Percentiles rank a stretch among this genome's conserved stretches.
These are phyloP conservation scores for Cliona cf. orientalis DNA, from an alignment of 37 sponge, comb jelly and placozoan genomes.

Conservation along the genomic window DNA sequence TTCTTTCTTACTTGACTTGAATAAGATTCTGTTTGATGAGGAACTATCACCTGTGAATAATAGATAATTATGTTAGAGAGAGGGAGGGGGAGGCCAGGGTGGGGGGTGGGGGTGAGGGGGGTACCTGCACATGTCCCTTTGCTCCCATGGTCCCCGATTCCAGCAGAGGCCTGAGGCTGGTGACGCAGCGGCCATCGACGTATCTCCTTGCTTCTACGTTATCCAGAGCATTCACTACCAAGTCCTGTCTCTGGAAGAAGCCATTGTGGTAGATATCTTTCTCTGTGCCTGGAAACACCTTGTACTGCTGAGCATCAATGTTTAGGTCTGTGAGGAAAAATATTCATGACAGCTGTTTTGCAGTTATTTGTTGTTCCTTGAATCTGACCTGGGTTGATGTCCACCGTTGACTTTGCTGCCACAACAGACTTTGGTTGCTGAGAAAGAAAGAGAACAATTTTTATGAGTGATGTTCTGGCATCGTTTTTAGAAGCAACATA, in stretches of 20 bases:
- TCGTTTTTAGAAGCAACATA: too few species aligned
- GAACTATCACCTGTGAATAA: conserved; percentile 79
- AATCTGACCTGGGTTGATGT: conserved; percentile 94
- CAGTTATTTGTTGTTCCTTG: background rate
- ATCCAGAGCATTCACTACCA: conserved; percentile 95
- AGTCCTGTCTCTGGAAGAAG: conserved; percentile 76
- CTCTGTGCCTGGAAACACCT: conserved; percentile 70
- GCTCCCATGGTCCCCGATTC: conserved; percentile 96
- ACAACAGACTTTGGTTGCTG: conserved; percentile 86
- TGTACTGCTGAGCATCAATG: conserved; percentile 35
- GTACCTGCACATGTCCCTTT: conserved; percentile 94
- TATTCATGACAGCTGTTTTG: background rate
- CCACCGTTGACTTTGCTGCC: conserved; percentile 74
- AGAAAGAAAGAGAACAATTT: background rate
- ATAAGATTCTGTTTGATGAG: conserved; percentile 95
- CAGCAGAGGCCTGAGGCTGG: conserved; percentile 83
- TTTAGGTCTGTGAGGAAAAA: conserved; percentile 8
- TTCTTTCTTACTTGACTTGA: conserved; percentile 77
- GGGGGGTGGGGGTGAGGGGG: background rate
- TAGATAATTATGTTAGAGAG: conserved; percentile 1
- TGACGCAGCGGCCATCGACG: conserved; percentile 97
- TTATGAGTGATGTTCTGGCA: background rate
- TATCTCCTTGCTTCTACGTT: conserved; percentile 97
- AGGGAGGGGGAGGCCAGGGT: background rate
- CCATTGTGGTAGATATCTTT: conserved; percentile 76